Percentiles rank a stretch among this genome's conserved stretches.
phyloP scores from a whole-genome alignment of 2,797 vertebrate species.

The Mus caroli region DNA sequence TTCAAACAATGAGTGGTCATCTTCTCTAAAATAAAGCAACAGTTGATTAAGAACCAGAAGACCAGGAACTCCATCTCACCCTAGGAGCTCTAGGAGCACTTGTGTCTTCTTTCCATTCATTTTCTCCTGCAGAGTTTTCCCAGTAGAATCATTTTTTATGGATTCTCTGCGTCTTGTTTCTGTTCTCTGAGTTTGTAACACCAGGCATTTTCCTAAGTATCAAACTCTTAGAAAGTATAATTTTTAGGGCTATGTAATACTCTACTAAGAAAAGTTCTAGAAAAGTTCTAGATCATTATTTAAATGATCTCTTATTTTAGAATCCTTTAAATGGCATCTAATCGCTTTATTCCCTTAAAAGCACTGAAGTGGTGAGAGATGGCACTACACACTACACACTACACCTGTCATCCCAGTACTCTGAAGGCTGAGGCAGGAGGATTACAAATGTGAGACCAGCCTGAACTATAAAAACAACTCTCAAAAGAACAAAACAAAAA shows the following conservation, averaged over 20 bases:
- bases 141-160: constrained; percentile 33
- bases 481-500: neutral
- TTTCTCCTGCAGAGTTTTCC: neutral
- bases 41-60: neutral
- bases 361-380: neutral
- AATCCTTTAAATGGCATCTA: constrained; percentile 58
- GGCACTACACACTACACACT: neutral
- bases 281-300: constrained; percentile 64
- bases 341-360: constrained; percentile 36
- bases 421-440: neutral
- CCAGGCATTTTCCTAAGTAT: constrained; percentile 57
- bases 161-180: constrained; percentile 52
- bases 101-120: neutral
- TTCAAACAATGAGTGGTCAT: neutral
- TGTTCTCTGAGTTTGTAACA: constrained; percentile 64
- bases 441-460: neutral
- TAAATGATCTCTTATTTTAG: constrained; percentile 61
- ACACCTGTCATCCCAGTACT: neutral
- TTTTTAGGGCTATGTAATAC: constrained; percentile 68
- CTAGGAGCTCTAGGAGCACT: neutral
- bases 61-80: neutral
- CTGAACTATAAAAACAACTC: neutral
- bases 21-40: constrained; percentile 45
- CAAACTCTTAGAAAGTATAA: constrained; percentile 73
- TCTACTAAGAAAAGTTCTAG: constrained; percentile 53